These are phyloP conservation scores for Phrynocephalus vlangalii DNA, from an alignment of 2,797 vertebrate genomes.

Conservation along the genomic window DNA sequence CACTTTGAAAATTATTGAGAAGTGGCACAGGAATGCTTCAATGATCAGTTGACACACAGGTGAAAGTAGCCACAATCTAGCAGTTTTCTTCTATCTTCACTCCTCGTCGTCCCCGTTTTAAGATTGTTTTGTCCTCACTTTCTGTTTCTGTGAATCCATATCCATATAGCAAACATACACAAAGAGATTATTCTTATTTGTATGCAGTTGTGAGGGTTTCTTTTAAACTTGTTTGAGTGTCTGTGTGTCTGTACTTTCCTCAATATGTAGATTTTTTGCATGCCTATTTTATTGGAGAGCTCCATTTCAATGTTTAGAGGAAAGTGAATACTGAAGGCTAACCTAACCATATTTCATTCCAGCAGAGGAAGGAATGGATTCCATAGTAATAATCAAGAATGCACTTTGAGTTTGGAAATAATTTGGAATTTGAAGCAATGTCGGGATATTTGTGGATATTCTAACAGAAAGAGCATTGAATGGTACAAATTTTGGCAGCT, in stretches of 20 bases:
- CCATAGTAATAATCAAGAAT: too few species aligned
- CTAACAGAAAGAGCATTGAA: too few species aligned
- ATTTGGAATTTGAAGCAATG: neutral
- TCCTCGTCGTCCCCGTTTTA: neutral
- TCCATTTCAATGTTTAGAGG: neutral
- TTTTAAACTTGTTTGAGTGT: too few species aligned
- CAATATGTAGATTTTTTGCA: neutral
- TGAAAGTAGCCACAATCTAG: neutral
- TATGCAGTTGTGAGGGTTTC: neutral
- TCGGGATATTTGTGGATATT: neutral
- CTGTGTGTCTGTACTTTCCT: neutral
- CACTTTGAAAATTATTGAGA: neutral
- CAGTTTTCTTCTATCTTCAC: neutral
- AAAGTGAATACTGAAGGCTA: neutral
- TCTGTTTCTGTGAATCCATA: too few species aligned
- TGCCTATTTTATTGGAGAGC: neutral
- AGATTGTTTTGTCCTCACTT: neutral
- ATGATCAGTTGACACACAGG: conserved; percentile 30
- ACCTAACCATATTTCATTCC: too few species aligned
- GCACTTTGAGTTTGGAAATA: too few species aligned
- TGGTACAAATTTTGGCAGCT: too few species aligned
- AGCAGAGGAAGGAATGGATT: neutral
- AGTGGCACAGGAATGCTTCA: conserved; percentile 12
- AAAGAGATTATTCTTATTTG: neutral
- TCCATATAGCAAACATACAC: too few species aligned